Percentiles rank a stretch among this genome's conserved stretches.
phyloP scores from a whole-genome alignment of 2,797 vertebrate species.

The Hapalemur alaotrensis region DNA sequence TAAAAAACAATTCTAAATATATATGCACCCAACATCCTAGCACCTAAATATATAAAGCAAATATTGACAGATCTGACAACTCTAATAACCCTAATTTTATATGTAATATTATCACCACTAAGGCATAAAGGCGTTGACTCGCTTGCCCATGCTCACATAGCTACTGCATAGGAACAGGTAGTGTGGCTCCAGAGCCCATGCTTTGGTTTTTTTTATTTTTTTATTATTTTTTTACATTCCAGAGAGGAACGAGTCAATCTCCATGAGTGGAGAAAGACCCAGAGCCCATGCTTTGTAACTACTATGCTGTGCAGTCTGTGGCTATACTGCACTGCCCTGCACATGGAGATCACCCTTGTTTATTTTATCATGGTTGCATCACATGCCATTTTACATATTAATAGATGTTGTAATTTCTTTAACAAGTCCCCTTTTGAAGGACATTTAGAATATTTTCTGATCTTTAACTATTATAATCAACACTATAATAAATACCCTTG shows the following conservation, averaged over 20 bases:
- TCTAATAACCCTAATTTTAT: too few relatives aligned
- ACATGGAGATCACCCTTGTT: fast-evolving
- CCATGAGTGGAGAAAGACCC: too few relatives aligned
- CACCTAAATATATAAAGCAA: not conserved
- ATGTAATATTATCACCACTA: not conserved
- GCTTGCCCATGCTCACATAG: not conserved
- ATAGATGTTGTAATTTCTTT: not conserved
- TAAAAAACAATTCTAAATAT: not conserved
- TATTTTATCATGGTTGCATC: too few relatives aligned
- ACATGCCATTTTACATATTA: not conserved
- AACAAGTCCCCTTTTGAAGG: not conserved
- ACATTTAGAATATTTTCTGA: not conserved
- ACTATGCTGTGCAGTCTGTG: too few relatives aligned
- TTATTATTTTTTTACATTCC: too few relatives aligned
- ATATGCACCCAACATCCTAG: not conserved
- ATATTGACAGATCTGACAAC: not conserved
- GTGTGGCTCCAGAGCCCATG: not conserved
- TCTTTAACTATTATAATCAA: not conserved
- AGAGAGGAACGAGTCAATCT: too few relatives aligned
- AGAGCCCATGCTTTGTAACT: not conserved
- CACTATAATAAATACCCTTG: not conserved
- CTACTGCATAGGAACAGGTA: fast-evolving
- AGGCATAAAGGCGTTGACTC: not conserved
- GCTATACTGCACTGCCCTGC: fast-evolving
- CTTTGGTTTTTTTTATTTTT: not conserved